Evolutionary conservation across 2,888 invertebrate species (phyloP).

Genomic region (Lochmaea capreae): DNA sequence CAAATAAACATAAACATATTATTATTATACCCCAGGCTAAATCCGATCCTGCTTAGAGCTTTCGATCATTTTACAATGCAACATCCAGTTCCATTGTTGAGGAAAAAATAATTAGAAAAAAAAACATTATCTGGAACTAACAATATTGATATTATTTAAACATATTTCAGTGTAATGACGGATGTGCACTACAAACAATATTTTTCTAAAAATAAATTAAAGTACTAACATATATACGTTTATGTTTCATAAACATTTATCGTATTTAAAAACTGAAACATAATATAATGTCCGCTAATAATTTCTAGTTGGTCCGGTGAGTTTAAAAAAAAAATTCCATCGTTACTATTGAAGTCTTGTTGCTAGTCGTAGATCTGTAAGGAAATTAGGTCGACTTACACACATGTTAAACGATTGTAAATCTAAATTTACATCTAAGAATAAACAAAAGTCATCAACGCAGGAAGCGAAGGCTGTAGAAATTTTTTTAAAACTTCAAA

Average conservation of each 20-base stretch:
- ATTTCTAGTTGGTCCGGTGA: constrained; percentile 16
- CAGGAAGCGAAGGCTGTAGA: constrained; percentile 48
- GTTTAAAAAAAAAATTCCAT: constrained; percentile 5
- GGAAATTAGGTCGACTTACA: constrained; percentile 47
- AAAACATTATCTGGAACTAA: not conserved
- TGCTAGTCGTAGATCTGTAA: not conserved
- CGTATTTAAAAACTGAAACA: not conserved
- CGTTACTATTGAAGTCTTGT: constrained; percentile 16
- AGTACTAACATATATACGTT: not conserved
- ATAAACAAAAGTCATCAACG: constrained; percentile 55
- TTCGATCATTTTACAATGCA: no score
- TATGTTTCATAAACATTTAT: constrained; percentile 10
- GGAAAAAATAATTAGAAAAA: no score
- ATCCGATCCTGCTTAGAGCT: no score
- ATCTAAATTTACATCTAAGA: constrained; percentile 52
- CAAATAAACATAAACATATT: no score
- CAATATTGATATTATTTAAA: not conserved
- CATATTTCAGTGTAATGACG: not conserved
- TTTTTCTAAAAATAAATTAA: constrained; percentile 7
- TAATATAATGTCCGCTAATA: constrained; percentile 1
- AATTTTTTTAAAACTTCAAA: constrained; percentile 13
- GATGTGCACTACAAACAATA: constrained; percentile 4
- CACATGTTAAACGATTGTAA: constrained; percentile 49
- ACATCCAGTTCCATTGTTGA: no score
- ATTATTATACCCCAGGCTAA: no score